These are phyloP conservation scores for Lates japonicus DNA, from an alignment of 2,797 vertebrate species.

Conservation along the genomic window DNA sequence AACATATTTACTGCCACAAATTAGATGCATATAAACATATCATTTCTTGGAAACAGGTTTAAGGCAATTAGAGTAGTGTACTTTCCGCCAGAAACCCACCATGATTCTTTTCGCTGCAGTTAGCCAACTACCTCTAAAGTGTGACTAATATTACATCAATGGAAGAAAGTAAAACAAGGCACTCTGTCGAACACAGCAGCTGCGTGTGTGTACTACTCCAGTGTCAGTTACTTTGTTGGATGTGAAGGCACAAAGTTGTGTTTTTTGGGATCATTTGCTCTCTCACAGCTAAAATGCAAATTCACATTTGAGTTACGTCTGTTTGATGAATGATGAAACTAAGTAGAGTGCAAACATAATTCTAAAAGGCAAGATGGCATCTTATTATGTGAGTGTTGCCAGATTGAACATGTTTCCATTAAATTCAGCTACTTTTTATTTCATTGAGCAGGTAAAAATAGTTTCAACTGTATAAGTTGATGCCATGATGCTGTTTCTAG, in stretches of 20 bases:
- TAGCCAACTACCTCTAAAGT: conserved; percentile 54
- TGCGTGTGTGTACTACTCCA: background rate
- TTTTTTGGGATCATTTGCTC: background rate
- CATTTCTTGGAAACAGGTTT: background rate
- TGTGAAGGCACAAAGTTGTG: background rate
- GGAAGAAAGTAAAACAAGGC: conserved; percentile 43
- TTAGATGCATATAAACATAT: background rate
- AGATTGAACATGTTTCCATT: background rate
- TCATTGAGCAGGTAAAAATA: no score
- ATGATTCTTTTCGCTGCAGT: conserved; percentile 69
- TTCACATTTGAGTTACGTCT: background rate
- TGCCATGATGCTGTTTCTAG: no score
- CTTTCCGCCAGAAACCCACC: conserved; percentile 69
- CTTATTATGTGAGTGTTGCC: background rate
- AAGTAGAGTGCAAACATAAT: no score
- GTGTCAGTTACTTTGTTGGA: background rate
- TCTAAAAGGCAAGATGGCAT: no score
- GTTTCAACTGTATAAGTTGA: background rate
- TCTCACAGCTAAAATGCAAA: background rate
- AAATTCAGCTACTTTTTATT: background rate
- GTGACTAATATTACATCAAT: conserved; percentile 68
- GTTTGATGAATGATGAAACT: background rate
- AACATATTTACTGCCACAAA: background rate
- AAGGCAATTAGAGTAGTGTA: conserved; percentile 81
- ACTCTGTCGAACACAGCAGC: conserved; percentile 35